Conservation (phyloP, 2,888 invertebrate genomes). For the Troides helena region DNA sequence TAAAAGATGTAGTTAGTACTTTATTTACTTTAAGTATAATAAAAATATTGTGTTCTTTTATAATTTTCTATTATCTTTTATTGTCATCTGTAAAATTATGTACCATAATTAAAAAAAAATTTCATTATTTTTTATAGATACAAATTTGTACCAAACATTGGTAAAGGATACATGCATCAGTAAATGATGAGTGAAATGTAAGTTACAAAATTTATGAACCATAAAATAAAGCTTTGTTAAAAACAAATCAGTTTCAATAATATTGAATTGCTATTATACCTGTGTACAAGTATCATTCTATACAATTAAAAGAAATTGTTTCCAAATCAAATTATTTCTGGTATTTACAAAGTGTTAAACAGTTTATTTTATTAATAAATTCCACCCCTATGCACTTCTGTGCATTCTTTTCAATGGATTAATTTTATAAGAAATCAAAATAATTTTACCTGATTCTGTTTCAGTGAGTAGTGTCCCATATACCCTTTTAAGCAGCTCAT, state of each 20-base stretch:
- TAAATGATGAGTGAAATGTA: slow-evolving; percentile 14
- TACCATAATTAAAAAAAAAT: too few relatives aligned
- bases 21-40: too few relatives aligned
- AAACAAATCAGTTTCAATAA: neutral
- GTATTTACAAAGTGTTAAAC: too few relatives aligned
- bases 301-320: neutral
- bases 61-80: too few relatives aligned
- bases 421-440: neutral
- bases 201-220: slow-evolving; percentile 19
- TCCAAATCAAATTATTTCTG: too few relatives aligned
- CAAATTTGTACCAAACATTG: neutral
- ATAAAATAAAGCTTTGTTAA: slow-evolving; percentile 14
- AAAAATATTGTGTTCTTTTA: too few relatives aligned
- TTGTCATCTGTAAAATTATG: too few relatives aligned
- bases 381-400: neutral
- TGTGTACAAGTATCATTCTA: neutral
- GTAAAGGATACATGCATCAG: neutral
- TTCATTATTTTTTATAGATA: too few relatives aligned
- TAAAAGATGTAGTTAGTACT: too few relatives aligned
- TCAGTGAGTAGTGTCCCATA: slow-evolving; percentile 92
- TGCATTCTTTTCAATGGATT: neutral
- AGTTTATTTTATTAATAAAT: neutral
- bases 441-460: slow-evolving; percentile 89
- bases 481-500: slow-evolving; percentile 95
- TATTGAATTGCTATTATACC: neutral